phyloP scores from a whole-genome alignment of 2,888 invertebrate genomes.

The Pycnomerus fuliginosus region DNA sequence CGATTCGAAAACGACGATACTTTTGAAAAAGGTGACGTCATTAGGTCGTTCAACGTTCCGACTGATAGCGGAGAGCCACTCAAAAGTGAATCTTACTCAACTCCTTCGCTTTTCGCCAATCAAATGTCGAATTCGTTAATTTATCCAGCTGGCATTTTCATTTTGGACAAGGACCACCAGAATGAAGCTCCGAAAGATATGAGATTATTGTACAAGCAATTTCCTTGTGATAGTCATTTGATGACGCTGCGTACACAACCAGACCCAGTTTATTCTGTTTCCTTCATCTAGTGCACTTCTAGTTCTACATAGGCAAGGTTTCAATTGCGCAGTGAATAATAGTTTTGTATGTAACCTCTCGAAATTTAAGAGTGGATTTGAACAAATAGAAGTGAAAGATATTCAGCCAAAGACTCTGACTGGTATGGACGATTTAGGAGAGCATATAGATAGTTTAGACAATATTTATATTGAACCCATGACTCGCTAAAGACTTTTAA shows the following conservation, averaged over 20 bases:
- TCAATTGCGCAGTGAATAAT: conserved; percentile 62
- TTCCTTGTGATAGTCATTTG: conserved; percentile 79
- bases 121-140: conserved; percentile 74
- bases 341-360: conserved; percentile 47
- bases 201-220: conserved; percentile 55
- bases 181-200: conserved; percentile 49
- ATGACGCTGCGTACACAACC: conserved; percentile 79
- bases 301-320: conserved; percentile 78
- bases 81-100: conserved; percentile 44
- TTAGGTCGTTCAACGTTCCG: conserved; percentile 47
- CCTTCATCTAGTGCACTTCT: conserved; percentile 74
- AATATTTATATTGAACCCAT: conserved; percentile 64
- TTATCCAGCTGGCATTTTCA: conserved; percentile 77
- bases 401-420: conserved; percentile 56
- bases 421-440: conserved; percentile 49
- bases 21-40: conserved; percentile 47
- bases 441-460: conserved; percentile 51
- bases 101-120: conserved; percentile 69
- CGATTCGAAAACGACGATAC: conserved; percentile 42
- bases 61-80: conserved; percentile 35
- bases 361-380: conserved; percentile 44
- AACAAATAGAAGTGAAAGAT: conserved; percentile 47
- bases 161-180: conserved; percentile 68
- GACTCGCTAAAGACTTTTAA: conserved; percentile 68
- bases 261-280: conserved; percentile 71